These are phyloP conservation scores for Ectropis grisescens DNA, from an alignment of 1,140 invertebrate species.

Conservation along the genomic window DNA sequence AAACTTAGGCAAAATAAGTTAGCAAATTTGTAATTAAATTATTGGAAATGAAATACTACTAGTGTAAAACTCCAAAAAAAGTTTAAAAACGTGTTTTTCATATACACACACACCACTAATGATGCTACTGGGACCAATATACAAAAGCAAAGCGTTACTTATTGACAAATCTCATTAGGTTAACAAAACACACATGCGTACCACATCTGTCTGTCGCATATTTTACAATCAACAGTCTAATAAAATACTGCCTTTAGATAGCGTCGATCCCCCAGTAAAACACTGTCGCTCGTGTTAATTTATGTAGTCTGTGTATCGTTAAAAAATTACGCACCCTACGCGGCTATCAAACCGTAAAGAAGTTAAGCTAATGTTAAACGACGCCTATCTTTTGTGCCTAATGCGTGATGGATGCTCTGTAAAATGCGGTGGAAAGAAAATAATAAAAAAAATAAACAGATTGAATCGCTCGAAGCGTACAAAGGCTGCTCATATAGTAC, in stretches of 20 bases:
- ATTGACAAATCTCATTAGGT: conserved; percentile 52
- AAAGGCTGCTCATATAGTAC: conserved; percentile 30
- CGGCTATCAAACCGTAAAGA: conserved; percentile 67
- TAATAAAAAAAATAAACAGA: conserved; percentile 51
- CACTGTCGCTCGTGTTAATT: conserved; percentile 27
- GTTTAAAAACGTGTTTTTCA: conserved; percentile 18
- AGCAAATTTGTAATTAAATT: too few species aligned
- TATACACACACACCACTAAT: conserved; percentile 21
- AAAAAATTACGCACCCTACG: conserved; percentile 42
- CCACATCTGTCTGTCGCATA: conserved; percentile 46
- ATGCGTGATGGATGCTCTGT: conserved; percentile 61
- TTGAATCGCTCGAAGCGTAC: conserved; percentile 40
- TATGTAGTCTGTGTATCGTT: conserved; percentile 37
- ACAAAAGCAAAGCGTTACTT: conserved; percentile 40
- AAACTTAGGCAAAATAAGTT: too few species aligned
- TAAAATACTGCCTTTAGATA: conserved; percentile 24
- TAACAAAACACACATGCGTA: conserved; percentile 63
- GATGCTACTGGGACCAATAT: conserved; percentile 22
- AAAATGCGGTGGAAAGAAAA: conserved; percentile 43
- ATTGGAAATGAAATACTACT: too few species aligned
- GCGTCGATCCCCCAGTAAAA: conserved; percentile 24
- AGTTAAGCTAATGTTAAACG: conserved; percentile 68
- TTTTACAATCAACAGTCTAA: conserved; percentile 43
- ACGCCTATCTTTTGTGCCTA: conserved; percentile 65
- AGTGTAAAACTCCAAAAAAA: too few species aligned